phyloP scores from a whole-genome alignment of 2,888 invertebrate species.

The Hypsopygia costalis region DNA sequence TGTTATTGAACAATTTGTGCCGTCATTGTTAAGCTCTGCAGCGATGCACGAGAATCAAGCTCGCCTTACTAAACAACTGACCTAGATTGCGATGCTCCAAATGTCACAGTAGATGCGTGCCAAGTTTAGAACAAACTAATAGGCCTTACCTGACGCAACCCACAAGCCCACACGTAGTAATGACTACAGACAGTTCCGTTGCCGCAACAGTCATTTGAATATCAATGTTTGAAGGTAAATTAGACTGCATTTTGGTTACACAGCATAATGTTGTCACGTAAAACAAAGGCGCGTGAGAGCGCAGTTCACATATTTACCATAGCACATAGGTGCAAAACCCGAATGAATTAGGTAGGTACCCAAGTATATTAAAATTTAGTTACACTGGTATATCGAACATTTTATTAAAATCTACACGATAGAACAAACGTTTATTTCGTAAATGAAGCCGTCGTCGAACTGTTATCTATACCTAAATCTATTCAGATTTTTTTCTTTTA shows the following conservation, averaged over 20 bases:
- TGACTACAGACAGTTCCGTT: background rate
- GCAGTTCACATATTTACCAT: background rate
- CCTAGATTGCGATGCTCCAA: constrained; percentile 67
- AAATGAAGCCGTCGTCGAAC: too few relatives aligned
- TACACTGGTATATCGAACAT: too few relatives aligned
- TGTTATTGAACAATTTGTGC: constrained; percentile 29
- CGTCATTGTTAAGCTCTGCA: constrained; percentile 28
- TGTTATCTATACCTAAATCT: too few relatives aligned
- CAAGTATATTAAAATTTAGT: too few relatives aligned
- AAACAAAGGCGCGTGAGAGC: constrained; percentile 1
- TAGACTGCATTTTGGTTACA: background rate
- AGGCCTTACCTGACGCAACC: constrained; percentile 15
- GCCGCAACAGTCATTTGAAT: background rate
- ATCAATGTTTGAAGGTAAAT: background rate
- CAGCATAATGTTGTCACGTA: background rate
- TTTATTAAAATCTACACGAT: too few relatives aligned
- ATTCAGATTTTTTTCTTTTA: too few relatives aligned
- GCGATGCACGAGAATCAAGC: constrained; percentile 31
- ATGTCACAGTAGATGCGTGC: constrained; percentile 57
- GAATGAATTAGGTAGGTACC: too few relatives aligned
- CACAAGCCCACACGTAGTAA: constrained; percentile 11
- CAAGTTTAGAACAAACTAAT: constrained; percentile 45
- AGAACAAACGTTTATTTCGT: too few relatives aligned
- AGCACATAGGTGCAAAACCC: too few relatives aligned
- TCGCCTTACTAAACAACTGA: constrained; percentile 68